These are phyloP conservation scores for Apodemia zela DNA, from an alignment of 2,888 invertebrate species.

Conservation along the genomic window DNA sequence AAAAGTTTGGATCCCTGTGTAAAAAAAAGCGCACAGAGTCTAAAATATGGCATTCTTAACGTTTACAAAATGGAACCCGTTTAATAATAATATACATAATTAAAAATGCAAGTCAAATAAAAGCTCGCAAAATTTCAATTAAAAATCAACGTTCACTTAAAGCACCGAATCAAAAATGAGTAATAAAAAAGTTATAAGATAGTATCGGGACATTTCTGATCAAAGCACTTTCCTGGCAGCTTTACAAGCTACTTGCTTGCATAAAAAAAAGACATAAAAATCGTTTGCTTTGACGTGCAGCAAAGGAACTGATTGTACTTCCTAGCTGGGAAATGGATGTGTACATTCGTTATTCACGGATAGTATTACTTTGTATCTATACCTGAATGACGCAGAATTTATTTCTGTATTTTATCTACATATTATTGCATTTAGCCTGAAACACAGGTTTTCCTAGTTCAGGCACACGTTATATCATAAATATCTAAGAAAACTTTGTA, in stretches of 20 bases:
- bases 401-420: too few relatives aligned
- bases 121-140: background rate
- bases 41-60: too few relatives aligned
- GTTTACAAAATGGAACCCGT: too few relatives aligned
- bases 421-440: too few relatives aligned
- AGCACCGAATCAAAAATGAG: background rate
- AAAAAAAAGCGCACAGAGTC: too few relatives aligned
- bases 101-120: too few relatives aligned
- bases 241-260: constrained; percentile 25
- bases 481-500: too few relatives aligned
- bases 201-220: background rate
- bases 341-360: constrained; percentile 7
- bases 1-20: too few relatives aligned
- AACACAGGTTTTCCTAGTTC: too few relatives aligned
- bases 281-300: constrained; percentile 24
- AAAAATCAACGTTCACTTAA: background rate
- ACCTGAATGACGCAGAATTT: too few relatives aligned
- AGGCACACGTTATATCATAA: too few relatives aligned
- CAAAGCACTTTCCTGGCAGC: constrained; percentile 25
- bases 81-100: too few relatives aligned
- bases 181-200: constrained; percentile 19
- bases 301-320: constrained; percentile 25
- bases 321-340: constrained; percentile 16
- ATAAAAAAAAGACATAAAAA: constrained; percentile 29
- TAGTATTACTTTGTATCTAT: background rate